phyloP scores from a whole-genome alignment of 2,888 invertebrate genomes.

The Spisula subtruncata region DNA sequence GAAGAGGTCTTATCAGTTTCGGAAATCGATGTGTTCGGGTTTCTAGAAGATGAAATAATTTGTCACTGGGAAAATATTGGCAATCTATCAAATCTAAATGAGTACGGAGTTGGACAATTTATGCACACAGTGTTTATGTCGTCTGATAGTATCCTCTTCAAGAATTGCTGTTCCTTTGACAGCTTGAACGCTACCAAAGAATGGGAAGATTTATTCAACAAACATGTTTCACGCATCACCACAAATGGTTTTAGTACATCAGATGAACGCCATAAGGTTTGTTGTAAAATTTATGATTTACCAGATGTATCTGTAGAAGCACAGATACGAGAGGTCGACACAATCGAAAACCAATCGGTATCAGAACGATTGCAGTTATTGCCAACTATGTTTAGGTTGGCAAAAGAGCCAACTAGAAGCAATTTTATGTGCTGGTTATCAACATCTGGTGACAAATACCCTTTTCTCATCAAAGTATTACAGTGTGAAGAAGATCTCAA shows the following conservation, averaged over 20 bases:
- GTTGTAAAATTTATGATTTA: constrained; percentile 10
- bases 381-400: neutral
- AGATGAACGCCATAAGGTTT: neutral
- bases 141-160: constrained; percentile 13
- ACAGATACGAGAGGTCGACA: constrained; percentile 30
- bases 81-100: constrained; percentile 4
- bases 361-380: neutral
- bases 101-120: constrained; percentile 29
- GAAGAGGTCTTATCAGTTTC: constrained; percentile 9
- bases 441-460: neutral
- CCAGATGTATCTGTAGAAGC: constrained; percentile 27
- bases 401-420: neutral
- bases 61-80: constrained; percentile 23
- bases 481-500: constrained; percentile 38
- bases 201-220: constrained; percentile 44
- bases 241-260: neutral
- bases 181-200: neutral
- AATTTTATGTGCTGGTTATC: constrained; percentile 18
- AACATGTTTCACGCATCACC: neutral
- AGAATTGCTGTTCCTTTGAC: neutral
- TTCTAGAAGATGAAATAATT: neutral
- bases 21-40: neutral
- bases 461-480: neutral
- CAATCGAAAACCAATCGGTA: neutral
- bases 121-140: neutral